Evolutionary conservation across 2,888 invertebrate species (phyloP).

Genomic region (Bombylius major): DNA sequence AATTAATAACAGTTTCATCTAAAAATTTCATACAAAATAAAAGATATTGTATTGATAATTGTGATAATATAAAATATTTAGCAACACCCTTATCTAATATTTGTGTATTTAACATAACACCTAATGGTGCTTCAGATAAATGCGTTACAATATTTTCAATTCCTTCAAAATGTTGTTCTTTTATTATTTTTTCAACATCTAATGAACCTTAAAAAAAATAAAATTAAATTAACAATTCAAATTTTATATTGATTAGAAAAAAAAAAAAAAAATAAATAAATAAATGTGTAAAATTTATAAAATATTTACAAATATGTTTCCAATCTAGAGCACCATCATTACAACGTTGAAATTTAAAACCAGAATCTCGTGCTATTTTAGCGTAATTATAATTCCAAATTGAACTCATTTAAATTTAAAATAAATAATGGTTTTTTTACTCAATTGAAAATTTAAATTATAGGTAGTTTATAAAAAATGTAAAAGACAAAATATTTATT

Average conservation of each 20-base stretch:
- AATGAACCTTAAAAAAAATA: constrained; percentile 22
- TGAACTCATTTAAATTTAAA: constrained; percentile 7
- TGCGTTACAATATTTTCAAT: constrained; percentile 27
- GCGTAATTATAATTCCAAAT: constrained; percentile 26
- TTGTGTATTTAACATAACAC: constrained; percentile 26
- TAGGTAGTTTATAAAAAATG: too few relatives aligned
- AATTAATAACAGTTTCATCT: constrained; percentile 27
- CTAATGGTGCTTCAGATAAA: constrained; percentile 31
- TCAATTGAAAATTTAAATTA: too few relatives aligned
- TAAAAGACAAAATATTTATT: too few relatives aligned
- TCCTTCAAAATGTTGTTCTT: constrained; percentile 29
- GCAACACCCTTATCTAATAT: constrained; percentile 33
- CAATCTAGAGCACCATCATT: constrained; percentile 31
- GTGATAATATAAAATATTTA: constrained; percentile 32
- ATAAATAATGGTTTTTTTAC: background rate
- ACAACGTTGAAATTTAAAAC: constrained; percentile 28
- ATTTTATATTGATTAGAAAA: background rate
- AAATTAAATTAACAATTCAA: background rate
- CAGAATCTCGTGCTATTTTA: constrained; percentile 30
- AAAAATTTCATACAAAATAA: constrained; percentile 32
- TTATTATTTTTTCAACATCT: constrained; percentile 29
- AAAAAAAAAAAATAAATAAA: background rate
- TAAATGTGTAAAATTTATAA: background rate
- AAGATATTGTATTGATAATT: constrained; percentile 32
- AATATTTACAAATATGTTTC: constrained; percentile 27